These are phyloP conservation scores for Balaeniceps rex DNA, from an alignment of 2,113 vertebrate species.

Conservation along the genomic window DNA sequence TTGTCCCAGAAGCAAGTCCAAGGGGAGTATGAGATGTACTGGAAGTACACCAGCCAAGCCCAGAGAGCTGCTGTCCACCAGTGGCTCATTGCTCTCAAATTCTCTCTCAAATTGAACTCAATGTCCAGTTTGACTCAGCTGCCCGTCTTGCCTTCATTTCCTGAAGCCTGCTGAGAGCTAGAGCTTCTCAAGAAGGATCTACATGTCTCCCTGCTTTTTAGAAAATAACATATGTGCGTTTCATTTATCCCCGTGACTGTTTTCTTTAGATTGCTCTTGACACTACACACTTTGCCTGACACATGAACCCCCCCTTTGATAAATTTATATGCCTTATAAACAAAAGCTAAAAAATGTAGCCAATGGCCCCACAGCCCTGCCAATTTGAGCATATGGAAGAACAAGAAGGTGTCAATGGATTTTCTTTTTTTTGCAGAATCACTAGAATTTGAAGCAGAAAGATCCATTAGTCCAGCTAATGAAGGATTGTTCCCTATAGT, in stretches of 20 bases:
- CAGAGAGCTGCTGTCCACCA: background rate
- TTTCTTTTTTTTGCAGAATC: background rate
- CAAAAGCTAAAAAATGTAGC: conserved; percentile 7
- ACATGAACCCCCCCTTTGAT: background rate
- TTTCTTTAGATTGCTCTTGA: conserved; percentile 48
- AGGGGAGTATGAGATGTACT: background rate
- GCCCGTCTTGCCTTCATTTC: background rate
- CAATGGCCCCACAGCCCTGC: background rate
- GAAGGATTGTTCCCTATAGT: conserved; percentile 18
- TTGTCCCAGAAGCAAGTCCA: background rate
- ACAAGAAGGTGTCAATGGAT: background rate
- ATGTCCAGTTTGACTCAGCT: background rate
- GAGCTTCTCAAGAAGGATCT: background rate
- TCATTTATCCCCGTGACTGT: background rate
- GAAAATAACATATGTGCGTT: background rate
- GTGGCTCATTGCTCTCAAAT: too few relatives aligned
- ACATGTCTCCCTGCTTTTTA: background rate
- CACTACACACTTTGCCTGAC: conserved; percentile 53
- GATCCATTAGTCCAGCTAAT: conserved; percentile 35
- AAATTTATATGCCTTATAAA: conserved; percentile 49
- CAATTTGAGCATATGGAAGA: conserved; percentile 51
- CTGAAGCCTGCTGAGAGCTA: background rate
- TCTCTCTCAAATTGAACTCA: too few relatives aligned
- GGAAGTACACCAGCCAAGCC: background rate
- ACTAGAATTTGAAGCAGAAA: background rate